Evolutionary conservation across 2,888 invertebrate genomes (phyloP).

Genomic region (Ditylenchus weischeri): DNA sequence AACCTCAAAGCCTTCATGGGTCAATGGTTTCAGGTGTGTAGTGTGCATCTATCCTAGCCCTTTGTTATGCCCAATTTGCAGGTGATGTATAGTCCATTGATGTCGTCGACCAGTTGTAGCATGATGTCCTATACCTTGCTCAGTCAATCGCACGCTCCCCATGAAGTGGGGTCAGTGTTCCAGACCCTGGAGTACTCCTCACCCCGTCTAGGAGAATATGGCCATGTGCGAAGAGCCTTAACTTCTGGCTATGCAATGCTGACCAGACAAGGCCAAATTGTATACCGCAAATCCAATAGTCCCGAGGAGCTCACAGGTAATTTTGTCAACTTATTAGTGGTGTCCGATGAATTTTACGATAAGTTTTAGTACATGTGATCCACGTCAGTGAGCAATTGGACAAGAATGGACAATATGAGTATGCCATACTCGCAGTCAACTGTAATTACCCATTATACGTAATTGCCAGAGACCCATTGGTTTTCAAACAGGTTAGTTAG

Average conservation of each 20-base stretch:
- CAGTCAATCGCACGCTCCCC: conserved; percentile 10
- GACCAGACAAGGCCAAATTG: conserved; percentile 26
- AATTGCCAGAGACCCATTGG: conserved; percentile 29
- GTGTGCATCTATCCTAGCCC: not conserved
- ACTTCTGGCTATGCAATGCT: conserved; percentile 29
- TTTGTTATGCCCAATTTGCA: conserved; percentile 7
- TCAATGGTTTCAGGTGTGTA: conserved; percentile 32
- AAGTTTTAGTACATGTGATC: conserved; percentile 30
- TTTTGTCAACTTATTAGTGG: not conserved
- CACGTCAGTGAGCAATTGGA: conserved; percentile 17
- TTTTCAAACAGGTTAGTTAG: conserved; percentile 28
- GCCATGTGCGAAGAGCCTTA: not conserved
- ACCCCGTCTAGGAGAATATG: conserved; percentile 15
- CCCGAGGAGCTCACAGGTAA: conserved; percentile 25
- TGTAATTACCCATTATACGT: conserved; percentile 34
- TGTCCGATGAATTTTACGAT: conserved; percentile 3
- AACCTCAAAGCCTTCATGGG: conserved; percentile 31
- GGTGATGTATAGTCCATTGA: conserved; percentile 27
- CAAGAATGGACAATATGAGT: conserved; percentile 23
- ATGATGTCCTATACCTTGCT: conserved; percentile 28
- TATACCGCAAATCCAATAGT: conserved; percentile 21
- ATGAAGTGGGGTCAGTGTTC: conserved; percentile 31
- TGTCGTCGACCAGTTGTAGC: conserved; percentile 19
- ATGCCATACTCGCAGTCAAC: conserved; percentile 31
- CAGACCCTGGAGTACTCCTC: conserved; percentile 26